Percentiles rank a stretch among this genome's conserved stretches.
Evolutionary conservation across 2,888 invertebrate species (phyloP).

Genomic region (Glaucopsyche alexis): DNA sequence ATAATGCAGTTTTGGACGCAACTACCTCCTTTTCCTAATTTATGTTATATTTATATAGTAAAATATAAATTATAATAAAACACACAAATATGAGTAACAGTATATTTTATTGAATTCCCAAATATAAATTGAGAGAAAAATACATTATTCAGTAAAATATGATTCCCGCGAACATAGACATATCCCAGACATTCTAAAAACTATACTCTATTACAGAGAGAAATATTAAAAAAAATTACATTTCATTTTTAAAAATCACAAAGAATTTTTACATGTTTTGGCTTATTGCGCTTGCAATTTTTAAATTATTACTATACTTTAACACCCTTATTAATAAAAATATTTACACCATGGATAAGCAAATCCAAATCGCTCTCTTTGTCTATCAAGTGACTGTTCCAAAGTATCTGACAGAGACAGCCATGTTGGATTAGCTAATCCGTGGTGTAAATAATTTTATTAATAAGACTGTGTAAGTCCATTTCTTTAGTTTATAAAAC

Average conservation of each 20-base stretch:
- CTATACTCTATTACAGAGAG: slow-evolving; percentile 11
- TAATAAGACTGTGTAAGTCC: too few species aligned
- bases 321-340: too few species aligned
- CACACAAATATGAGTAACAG: slow-evolving; percentile 63
- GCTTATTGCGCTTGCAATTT: slow-evolving; percentile 3
- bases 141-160: slow-evolving; percentile 54
- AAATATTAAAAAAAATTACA: slow-evolving; percentile 13
- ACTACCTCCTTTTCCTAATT: too few species aligned
- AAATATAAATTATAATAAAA: slow-evolving; percentile 39
- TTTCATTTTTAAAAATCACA: slow-evolving; percentile 4
- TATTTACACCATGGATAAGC: too few species aligned
- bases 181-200: slow-evolving; percentile 1
- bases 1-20: too few species aligned
- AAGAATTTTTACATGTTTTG: not conserved
- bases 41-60: too few species aligned
- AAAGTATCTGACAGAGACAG: too few species aligned
- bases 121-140: slow-evolving; percentile 75
- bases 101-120: slow-evolving; percentile 76
- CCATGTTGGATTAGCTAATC: too few species aligned
- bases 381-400: too few species aligned
- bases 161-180: slow-evolving; percentile 33
- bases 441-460: too few species aligned
- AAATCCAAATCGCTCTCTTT: too few species aligned
- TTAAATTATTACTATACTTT: not conserved
- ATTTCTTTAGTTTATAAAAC: not conserved